Conservation (phyloP, 2,888 invertebrate species). For the Myopa tessellatipennis region DNA sequence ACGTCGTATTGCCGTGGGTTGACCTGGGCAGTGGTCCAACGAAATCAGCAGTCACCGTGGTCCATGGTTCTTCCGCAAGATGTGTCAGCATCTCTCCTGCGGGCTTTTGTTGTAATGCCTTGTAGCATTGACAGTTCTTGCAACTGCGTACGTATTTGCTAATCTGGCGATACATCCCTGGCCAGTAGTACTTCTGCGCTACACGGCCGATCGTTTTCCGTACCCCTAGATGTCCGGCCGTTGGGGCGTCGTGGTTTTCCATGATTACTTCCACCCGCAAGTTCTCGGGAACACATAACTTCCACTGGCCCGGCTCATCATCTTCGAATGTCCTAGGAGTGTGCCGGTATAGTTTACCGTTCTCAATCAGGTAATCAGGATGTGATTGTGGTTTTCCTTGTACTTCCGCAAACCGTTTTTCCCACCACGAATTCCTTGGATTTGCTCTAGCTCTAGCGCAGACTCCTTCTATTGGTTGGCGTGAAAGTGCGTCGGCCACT, state of each 20-base stretch:
- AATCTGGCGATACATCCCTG: constrained; percentile 22
- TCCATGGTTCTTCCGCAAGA: not conserved
- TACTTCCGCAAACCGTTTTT: no score
- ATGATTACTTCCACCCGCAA: not conserved
- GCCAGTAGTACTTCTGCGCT: constrained; percentile 30
- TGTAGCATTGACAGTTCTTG: constrained; percentile 12
- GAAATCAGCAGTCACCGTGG: not conserved
- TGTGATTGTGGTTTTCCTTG: no score
- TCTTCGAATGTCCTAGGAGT: no score
- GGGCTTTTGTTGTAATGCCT: not conserved
- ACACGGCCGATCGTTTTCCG: constrained; percentile 6
- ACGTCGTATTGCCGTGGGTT: constrained; percentile 26
- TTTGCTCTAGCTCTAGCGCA: no score
- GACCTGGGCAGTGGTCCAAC: constrained; percentile 17
- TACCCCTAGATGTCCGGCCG: no score
- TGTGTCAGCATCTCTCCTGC: not conserved
- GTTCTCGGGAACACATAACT: no score
- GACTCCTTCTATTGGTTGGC: no score
- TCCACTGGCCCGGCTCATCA: no score
- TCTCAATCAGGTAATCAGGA: no score
- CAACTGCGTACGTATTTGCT: constrained; percentile 25
- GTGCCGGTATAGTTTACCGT: no score
- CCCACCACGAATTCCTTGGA: no score
- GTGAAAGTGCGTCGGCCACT: constrained; percentile 7
- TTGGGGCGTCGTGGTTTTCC: no score